Conservation (phyloP, 1,140 invertebrate species). For the Copidosoma floridanum region DNA sequence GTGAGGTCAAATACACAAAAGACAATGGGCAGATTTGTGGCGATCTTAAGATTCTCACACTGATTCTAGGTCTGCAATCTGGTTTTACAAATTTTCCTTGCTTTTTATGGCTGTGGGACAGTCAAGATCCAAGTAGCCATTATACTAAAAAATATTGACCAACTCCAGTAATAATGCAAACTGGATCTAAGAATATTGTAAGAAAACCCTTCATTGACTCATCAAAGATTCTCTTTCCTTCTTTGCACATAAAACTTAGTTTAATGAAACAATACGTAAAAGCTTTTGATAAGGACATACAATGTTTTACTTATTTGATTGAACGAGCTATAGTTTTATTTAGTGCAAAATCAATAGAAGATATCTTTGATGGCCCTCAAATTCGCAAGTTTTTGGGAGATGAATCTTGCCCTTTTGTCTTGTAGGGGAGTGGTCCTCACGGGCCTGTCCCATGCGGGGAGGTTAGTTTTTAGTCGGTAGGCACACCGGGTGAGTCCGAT, state of each 20-base stretch:
- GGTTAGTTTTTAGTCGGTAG: too few relatives aligned
- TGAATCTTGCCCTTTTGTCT: background rate
- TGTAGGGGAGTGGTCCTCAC: too few relatives aligned
- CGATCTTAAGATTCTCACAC: conserved; percentile 27
- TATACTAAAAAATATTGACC: too few relatives aligned
- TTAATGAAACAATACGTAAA: too few relatives aligned
- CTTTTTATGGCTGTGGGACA: conserved; percentile 25
- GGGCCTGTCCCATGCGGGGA: too few relatives aligned
- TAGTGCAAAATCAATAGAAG: background rate
- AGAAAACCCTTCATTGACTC: background rate
- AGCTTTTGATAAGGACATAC: too few relatives aligned
- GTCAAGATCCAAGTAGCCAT: background rate
- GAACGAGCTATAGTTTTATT: background rate
- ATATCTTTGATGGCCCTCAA: background rate
- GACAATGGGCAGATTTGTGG: too few relatives aligned
- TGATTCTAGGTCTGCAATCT: conserved; percentile 19
- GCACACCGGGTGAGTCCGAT: too few relatives aligned
- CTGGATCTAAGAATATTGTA: background rate
- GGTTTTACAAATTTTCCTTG: conserved; percentile 19
- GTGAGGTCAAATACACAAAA: background rate
- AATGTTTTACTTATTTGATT: background rate
- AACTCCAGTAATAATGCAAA: background rate
- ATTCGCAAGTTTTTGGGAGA: background rate
- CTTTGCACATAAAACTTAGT: background rate
- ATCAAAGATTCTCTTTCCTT: background rate